Evolutionary conservation across 2,113 vertebrate species (phyloP).

Genomic region (Stigmatopora argus): DNA sequence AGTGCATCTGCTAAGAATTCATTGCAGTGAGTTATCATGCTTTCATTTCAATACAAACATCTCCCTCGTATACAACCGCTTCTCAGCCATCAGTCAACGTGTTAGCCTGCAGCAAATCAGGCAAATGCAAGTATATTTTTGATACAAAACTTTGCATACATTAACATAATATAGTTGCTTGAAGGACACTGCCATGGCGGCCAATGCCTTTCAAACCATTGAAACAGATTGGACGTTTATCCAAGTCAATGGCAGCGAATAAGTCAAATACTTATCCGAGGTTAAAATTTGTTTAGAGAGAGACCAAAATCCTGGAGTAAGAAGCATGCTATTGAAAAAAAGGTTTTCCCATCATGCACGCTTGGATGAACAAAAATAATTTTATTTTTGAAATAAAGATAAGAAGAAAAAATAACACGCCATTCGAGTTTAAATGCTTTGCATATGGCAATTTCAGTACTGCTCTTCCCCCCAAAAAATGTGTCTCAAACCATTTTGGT

Average conservation of each 20-base stretch:
- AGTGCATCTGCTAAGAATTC: conserved; percentile 47
- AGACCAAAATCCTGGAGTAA: not conserved
- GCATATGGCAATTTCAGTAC: not conserved
- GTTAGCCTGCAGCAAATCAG: conserved; percentile 47
- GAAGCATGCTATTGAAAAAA: conserved; percentile 3
- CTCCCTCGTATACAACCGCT: conserved; percentile 11
- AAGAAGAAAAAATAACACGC: not conserved
- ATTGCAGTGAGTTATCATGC: conserved; percentile 62
- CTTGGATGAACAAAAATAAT: not conserved
- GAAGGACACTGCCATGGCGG: not conserved
- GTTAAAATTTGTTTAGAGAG: conserved; percentile 18
- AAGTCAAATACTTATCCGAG: conserved; percentile 9
- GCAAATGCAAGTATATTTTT: conserved; percentile 9
- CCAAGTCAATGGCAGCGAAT: not conserved
- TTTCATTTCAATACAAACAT: conserved; percentile 38
- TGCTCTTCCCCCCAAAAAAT: not conserved
- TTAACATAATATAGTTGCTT: not conserved
- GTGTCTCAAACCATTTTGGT: conserved; percentile 1
- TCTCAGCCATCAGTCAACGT: conserved; percentile 19
- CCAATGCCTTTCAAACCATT: not conserved
- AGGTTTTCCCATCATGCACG: not conserved
- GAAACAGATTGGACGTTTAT: not conserved
- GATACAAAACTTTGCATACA: not conserved
- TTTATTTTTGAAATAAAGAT: too few relatives aligned
- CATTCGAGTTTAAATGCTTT: not conserved